Percentiles rank a stretch among this genome's conserved stretches.
Conservation (phyloP, 37 sponge, comb jelly and placozoan species). For the Geodia barretti region DNA sequence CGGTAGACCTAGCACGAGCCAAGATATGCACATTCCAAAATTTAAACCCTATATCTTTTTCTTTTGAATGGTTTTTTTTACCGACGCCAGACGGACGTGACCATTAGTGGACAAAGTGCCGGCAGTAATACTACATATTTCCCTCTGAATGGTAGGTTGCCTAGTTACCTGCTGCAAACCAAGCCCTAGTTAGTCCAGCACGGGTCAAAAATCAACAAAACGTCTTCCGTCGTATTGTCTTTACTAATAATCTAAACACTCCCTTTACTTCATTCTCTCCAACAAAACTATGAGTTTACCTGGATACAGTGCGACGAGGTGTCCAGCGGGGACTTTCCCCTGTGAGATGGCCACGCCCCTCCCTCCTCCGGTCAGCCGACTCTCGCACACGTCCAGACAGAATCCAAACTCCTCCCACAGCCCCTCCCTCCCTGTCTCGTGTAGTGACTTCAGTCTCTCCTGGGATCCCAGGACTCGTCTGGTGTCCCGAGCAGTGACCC, state of each 20-base stretch:
- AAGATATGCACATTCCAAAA: too few relatives aligned
- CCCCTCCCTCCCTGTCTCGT: neutral
- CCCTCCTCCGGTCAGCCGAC: slow-evolving; percentile 49
- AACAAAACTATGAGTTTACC: slow-evolving; percentile 18
- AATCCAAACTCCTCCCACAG: slow-evolving; percentile 49
- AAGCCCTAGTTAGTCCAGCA: too few relatives aligned
- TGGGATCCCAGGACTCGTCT: neutral
- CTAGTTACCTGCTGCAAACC: too few relatives aligned
- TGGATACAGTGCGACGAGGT: slow-evolving; percentile 77
- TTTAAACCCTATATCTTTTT: too few relatives aligned
- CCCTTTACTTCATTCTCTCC: neutral
- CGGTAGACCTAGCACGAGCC: too few relatives aligned
- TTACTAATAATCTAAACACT: neutral
- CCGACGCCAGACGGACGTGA: too few relatives aligned
- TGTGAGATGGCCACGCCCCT: slow-evolving; percentile 68
- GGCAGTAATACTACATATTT: too few relatives aligned
- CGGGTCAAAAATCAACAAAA: too few relatives aligned
- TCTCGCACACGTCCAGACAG: slow-evolving; percentile 29
- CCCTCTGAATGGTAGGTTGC: too few relatives aligned
- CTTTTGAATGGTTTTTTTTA: too few relatives aligned
- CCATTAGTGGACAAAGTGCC: too few relatives aligned
- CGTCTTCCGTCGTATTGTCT: neutral
- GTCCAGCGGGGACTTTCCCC: slow-evolving; percentile 41
- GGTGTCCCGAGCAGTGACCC: neutral
- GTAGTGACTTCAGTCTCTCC: neutral